phyloP scores from a whole-genome alignment of 2,888 invertebrate genomes.

The Agrotis clavis region DNA sequence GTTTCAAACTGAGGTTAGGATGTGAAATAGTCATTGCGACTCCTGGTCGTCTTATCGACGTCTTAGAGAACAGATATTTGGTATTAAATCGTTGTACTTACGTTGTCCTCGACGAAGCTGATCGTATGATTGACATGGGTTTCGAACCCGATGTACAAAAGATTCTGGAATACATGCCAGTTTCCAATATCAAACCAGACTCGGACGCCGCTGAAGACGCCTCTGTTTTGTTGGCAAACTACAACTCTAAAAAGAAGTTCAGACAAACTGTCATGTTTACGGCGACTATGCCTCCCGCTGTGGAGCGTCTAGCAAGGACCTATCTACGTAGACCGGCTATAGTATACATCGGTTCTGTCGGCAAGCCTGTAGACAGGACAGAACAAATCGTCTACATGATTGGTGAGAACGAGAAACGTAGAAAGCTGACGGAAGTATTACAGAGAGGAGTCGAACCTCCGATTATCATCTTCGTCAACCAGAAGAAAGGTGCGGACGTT shows the following conservation, averaged over 20 bases:
- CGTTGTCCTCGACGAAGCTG: conserved; percentile 98
- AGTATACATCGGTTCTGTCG: conserved; percentile 98
- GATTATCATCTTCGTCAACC: conserved; percentile 99
- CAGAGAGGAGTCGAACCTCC: conserved; percentile 98
- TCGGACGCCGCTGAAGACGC: conserved; percentile 99
- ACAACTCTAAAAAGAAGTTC: conserved; percentile 98
- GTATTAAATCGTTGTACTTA: conserved; percentile 99
- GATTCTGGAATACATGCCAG: conserved; percentile 99
- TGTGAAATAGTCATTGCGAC: conserved; percentile 99
- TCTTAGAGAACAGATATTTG: conserved; percentile 99
- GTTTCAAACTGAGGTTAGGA: conserved; percentile 98
- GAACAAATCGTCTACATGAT: conserved; percentile 99
- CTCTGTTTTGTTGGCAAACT: conserved; percentile 97
- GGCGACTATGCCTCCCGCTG: conserved; percentile 99
- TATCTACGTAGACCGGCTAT: conserved; percentile 99
- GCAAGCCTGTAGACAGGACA: conserved; percentile 99
- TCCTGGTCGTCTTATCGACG: conserved; percentile 99
- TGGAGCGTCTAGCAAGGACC: conserved; percentile 98
- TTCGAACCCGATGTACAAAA: conserved; percentile 99
- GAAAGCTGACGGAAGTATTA: conserved; percentile 98
- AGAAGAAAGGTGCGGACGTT: conserved; percentile 99
- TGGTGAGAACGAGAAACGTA: conserved; percentile 98
- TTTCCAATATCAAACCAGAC: conserved; percentile 99
- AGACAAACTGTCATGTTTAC: conserved; percentile 99
- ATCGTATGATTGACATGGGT: conserved; percentile 99